Evolutionary conservation across 1,140 invertebrate genomes (phyloP), one percentile per base, ranked within the genome.

Genomic region (Macrosteles quadrilineatus): DNA sequence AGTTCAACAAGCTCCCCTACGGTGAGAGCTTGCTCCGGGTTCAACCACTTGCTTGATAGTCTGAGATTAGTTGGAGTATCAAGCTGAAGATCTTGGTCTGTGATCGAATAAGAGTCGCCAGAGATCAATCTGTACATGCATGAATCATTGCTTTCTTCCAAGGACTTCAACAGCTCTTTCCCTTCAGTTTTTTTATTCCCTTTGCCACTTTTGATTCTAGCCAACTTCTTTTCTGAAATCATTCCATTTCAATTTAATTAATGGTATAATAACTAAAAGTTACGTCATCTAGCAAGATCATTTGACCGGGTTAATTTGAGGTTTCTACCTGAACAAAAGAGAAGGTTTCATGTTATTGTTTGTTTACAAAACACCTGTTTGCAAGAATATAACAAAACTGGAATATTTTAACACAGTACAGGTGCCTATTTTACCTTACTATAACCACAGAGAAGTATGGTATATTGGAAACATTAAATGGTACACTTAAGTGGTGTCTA

Each of bases 1-100:
- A 86, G 76, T 69, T 85, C 81, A 31, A 85, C 76, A 11, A 85
- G 76, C 77, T 87, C 85, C 50, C 79, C 82, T 23, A 83, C 75
- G 55, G 81, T 75, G 0, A 77, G 62, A 2, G 75, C 72, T 69
- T 75, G 75, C 57, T 77, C 72, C 12, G 75, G 76, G 30, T 76
- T 77, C 17, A 77, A 32, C 66, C 73, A 74, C 62, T 73, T 73
- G 2, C 75, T 69, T 27, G 72, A 67, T 30, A 64, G 11, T 25
- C 2, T 63, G 21, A 21, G 29, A 30, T 63, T 27, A 21, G 40
- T 29, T 30, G 68, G 68, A 1, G 55, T 40, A 21, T 69, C 68
- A 3, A 69, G 36, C 27, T 21, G 17, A 6, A 75, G 66, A 23
- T 75, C 65, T 66, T 75, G 25, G 19, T 72, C 69, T 17, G 67